A percentile compares a stretch with the other conserved stretches of the same genome.
phyloP scores from a whole-genome alignment of 2,888 invertebrate genomes.

The Monopis laevigella region DNA sequence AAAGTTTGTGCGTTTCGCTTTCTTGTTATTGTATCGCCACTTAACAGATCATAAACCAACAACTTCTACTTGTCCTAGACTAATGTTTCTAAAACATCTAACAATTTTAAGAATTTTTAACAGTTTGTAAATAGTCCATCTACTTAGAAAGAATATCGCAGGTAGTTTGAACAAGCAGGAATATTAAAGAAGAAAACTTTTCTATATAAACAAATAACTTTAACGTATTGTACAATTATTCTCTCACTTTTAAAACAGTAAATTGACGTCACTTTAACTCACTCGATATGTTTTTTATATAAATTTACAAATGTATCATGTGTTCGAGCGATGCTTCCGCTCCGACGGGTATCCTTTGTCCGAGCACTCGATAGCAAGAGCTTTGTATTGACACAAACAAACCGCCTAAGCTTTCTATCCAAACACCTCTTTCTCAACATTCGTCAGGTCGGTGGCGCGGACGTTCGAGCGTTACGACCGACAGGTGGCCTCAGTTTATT shows the following conservation, averaged over 20 bases:
- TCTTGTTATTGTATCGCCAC: conserved; percentile 7
- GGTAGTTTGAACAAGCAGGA: conserved; percentile 48
- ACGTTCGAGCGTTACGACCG: conserved; percentile 30
- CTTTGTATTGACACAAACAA: conserved; percentile 67
- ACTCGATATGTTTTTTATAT: conserved; percentile 35
- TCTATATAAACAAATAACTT: neutral
- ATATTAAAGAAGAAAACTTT: neutral
- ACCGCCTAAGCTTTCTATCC: conserved; percentile 57
- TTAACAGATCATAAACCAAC: conserved; percentile 4
- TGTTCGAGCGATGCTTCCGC: conserved; percentile 29
- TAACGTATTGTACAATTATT: conserved; percentile 21
- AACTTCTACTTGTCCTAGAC: conserved; percentile 1
- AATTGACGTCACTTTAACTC: conserved; percentile 54
- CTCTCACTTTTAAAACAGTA: conserved; percentile 38
- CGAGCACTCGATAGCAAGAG: conserved; percentile 63
- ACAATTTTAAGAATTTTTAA: neutral
- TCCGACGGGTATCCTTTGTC: conserved; percentile 57
- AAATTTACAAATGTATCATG: conserved; percentile 36
- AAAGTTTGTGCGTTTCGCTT: conserved; percentile 3
- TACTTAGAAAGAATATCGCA: conserved; percentile 50
- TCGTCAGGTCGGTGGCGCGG: conserved; percentile 41
- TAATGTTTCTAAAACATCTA: conserved; percentile 4
- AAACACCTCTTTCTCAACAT: conserved; percentile 61
- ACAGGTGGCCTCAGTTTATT: conserved; percentile 35
- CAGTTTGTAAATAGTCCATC: conserved; percentile 4